These are phyloP conservation scores for Apodemus speciosus DNA, from an alignment of 2,113 vertebrate species.

Conservation along the genomic window DNA sequence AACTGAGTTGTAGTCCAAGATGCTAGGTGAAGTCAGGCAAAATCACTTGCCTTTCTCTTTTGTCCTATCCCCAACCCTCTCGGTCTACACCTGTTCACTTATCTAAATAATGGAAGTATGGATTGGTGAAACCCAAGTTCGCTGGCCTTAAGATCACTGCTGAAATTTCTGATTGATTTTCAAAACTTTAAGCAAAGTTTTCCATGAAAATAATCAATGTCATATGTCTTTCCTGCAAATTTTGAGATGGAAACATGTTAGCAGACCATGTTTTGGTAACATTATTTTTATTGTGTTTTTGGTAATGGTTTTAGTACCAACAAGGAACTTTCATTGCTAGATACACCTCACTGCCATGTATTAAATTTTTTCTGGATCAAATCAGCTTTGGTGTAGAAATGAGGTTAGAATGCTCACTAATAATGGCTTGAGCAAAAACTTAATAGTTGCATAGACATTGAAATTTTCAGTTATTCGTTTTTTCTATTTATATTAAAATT, in stretches of 20 bases:
- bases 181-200: constrained; percentile 37
- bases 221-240: constrained; percentile 23
- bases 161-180: constrained; percentile 48
- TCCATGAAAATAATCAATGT: background rate
- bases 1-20: background rate
- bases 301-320: constrained; percentile 74
- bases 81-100: background rate
- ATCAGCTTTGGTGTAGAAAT: constrained; percentile 82
- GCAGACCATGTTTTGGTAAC: constrained; percentile 79
- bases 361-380: constrained; percentile 82
- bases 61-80: background rate
- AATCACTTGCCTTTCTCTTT: background rate
- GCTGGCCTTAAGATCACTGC: constrained; percentile 1
- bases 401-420: constrained; percentile 81
- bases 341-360: constrained; percentile 78
- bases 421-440: constrained; percentile 80
- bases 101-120: background rate
- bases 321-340: constrained; percentile 66
- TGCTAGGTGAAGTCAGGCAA: background rate
- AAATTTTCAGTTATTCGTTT: constrained; percentile 78
- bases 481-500: constrained; percentile 76
- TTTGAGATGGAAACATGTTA: constrained; percentile 68
- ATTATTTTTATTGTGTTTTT: constrained; percentile 80
- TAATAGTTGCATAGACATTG: constrained; percentile 78
- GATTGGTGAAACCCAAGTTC: background rate